Percentiles rank a stretch among this genome's conserved stretches.
Conservation (phyloP, 1,140 invertebrate genomes). For the Nasonia vitripennis region DNA sequence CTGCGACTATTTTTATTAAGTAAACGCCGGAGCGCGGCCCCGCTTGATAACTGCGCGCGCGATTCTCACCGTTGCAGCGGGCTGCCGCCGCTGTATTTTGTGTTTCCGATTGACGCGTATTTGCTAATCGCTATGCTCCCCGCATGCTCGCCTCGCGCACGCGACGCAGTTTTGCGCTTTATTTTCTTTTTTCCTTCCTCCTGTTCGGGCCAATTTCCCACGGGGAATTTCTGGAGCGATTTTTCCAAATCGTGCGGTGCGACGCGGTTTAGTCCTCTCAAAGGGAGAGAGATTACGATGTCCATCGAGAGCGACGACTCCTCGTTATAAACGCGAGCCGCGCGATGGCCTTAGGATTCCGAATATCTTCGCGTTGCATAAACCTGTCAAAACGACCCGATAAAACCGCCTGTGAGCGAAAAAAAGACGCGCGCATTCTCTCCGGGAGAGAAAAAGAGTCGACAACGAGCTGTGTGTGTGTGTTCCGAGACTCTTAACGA, state of each 20-base stretch:
- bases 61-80: slow-evolving; percentile 12
- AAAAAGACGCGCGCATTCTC: neutral
- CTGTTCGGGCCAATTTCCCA: slow-evolving; percentile 45
- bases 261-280: too few relatives aligned
- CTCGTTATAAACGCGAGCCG: too few relatives aligned
- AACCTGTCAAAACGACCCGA: slow-evolving; percentile 15
- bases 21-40: slow-evolving; percentile 60
- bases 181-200: slow-evolving; percentile 20
- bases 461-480: neutral
- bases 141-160: neutral
- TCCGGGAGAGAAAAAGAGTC: neutral
- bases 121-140: slow-evolving; percentile 43
- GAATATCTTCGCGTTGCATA: neutral
- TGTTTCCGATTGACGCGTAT: slow-evolving; percentile 34
- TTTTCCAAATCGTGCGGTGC: neutral
- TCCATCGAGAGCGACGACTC: too few relatives aligned
- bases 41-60: slow-evolving; percentile 53
- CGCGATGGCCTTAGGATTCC: too few relatives aligned
- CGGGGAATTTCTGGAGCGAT: slow-evolving; percentile 23
- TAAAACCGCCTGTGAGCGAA: neutral
- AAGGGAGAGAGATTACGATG: too few relatives aligned
- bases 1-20: slow-evolving; percentile 66
- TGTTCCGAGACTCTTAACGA: slow-evolving; percentile 34
- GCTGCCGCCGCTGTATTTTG: neutral
- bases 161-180: neutral